Evolutionary conservation across 2,113 vertebrate species (phyloP).

Genomic region (Heptranchias perlo): DNA sequence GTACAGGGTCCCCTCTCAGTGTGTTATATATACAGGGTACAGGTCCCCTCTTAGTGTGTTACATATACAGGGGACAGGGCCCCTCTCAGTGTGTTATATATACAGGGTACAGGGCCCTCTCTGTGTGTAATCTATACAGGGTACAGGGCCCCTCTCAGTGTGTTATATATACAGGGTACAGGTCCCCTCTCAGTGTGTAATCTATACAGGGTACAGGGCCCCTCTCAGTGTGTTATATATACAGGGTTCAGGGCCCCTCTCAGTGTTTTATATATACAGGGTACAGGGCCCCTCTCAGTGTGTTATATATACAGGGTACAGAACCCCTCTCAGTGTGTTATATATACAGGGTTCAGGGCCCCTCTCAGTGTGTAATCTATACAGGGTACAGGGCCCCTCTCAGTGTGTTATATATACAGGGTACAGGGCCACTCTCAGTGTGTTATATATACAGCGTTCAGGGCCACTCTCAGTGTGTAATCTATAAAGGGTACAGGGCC

Average conservation of each 20-base stretch:
- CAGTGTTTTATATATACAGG: background rate
- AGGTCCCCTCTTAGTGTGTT: background rate
- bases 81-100: background rate
- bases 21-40: background rate
- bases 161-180: background rate
- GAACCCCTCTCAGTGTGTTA: background rate
- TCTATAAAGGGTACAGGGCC: background rate
- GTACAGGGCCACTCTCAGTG: background rate
- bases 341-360: background rate
- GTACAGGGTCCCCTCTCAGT: background rate
- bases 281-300: background rate
- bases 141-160: background rate
- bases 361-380: background rate
- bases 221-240: background rate
- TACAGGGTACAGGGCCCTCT: background rate
- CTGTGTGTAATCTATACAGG: background rate
- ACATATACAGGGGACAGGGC: background rate
- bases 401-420: background rate
- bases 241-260: background rate
- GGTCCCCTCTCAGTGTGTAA: background rate
- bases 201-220: background rate
- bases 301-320: background rate
- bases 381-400: background rate
- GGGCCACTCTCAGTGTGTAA: background rate
- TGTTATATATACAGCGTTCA: background rate